Evolutionary conservation across 2,888 invertebrate species (phyloP), one percentile per base, ranked within the genome.

Genomic region (Ochlodes sylvanus): DNA sequence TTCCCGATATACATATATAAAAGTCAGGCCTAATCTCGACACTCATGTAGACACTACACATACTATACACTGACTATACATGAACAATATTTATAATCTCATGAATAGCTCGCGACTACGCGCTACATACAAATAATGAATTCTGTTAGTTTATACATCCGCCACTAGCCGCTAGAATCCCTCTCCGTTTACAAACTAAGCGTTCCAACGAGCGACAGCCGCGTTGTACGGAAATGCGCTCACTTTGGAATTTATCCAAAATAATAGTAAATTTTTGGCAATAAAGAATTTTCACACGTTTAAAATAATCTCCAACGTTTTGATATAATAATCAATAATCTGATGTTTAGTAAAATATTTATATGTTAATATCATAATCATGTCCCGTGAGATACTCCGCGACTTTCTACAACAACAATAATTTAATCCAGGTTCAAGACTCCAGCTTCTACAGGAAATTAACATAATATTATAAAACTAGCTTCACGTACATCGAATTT

Each of bases 1-100:
- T 73, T 75, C 75, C 72, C 71, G 70, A 75, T 75, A 77, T 76
- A 76, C 75, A 76, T 70, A 74, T 74, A 76, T 72, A 73, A 72
- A 72, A 67, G 58, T 71, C 72, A 73, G 74, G 76, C 75, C 76
- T 73, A 74, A 72, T 73, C 65, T 74, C 73, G 58, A 55, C 38
- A 34, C 52, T 38, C 12, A 64, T 56, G 63, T 41, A 57, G 17
- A 56, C 19, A 57, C 64, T 64, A 64, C 42, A 54, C 64, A 42
- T 52, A 52, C 42, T 66, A 66, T 60, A 66, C 65, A 65, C 12
- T 34, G 17, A 50, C 65, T 60, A 58, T 52, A 65, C 56, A 47
- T 60, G 38, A 66, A 66, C 32, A 60, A 54, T 60, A 66, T 60
- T 66, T 60, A 58, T 66, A 60, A 66, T 54, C 65, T 52, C 52